Evolutionary conservation across 2,797 vertebrate species (phyloP).

Genomic region (Halcyon chelicuti): DNA sequence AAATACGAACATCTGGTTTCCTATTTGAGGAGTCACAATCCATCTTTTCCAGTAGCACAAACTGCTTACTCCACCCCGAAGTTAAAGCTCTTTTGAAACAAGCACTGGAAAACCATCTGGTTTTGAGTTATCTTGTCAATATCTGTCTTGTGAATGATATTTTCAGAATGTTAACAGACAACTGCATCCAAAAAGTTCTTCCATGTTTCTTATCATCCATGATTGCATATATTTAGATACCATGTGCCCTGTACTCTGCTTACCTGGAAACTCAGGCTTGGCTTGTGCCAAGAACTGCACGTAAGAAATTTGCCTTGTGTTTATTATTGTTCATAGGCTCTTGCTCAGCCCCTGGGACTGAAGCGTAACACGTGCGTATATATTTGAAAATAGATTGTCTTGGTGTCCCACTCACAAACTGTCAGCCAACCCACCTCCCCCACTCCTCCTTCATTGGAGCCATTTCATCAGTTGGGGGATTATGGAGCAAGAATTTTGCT

Average conservation of each 20-base stretch:
- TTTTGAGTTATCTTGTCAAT: slow-evolving; percentile 47
- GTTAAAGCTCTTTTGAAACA: slow-evolving; percentile 25
- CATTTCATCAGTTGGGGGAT: background rate
- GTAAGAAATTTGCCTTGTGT: background rate
- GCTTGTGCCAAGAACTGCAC: slow-evolving; percentile 6
- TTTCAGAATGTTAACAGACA: slow-evolving; percentile 44
- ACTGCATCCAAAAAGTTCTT: slow-evolving; percentile 28
- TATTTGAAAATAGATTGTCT: slow-evolving; percentile 26
- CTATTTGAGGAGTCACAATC: slow-evolving; percentile 19
- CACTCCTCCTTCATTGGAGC: background rate
- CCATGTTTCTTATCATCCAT: slow-evolving; percentile 16
- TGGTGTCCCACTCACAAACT: slow-evolving; percentile 1
- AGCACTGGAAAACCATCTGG: slow-evolving; percentile 30
- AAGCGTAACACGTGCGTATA: background rate
- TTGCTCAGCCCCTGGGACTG: background rate
- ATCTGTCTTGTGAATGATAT: slow-evolving; percentile 11
- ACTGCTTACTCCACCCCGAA: slow-evolving; percentile 8
- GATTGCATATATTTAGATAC: slow-evolving; percentile 32
- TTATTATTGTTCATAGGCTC: background rate
- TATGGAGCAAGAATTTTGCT: background rate
- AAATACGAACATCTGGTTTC: slow-evolving; percentile 24
- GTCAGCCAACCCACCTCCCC: background rate
- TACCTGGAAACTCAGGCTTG: slow-evolving; percentile 12
- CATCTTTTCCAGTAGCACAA: slow-evolving; percentile 15
- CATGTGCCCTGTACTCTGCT: slow-evolving; percentile 40